A percentile compares a stretch with the other conserved stretches of the same genome.
These are phyloP conservation scores for Allophyes oxyacanthae DNA, from an alignment of 2,888 invertebrate species.

Conservation along the genomic window DNA sequence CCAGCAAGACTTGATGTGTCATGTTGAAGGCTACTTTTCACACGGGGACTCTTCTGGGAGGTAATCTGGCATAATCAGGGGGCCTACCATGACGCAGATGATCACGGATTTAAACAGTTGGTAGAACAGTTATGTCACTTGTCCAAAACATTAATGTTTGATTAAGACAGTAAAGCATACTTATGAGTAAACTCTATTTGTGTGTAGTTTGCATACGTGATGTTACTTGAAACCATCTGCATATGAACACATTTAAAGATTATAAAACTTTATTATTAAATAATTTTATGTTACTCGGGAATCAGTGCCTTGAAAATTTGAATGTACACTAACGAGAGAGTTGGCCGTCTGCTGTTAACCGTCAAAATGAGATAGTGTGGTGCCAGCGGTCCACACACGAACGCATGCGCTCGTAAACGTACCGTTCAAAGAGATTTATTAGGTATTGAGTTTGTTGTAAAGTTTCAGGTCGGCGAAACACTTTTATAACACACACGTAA, in stretches of 20 bases:
- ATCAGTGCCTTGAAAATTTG: slow-evolving; percentile 35
- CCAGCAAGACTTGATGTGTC: slow-evolving; percentile 36
- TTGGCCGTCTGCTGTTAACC: slow-evolving; percentile 44
- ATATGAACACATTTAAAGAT: slow-evolving; percentile 6
- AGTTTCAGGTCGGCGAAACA: slow-evolving; percentile 53
- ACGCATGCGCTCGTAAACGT: slow-evolving; percentile 55
- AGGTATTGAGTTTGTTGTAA: slow-evolving; percentile 57
- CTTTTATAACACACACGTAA: slow-evolving; percentile 54
- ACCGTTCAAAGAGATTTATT: slow-evolving; percentile 59
- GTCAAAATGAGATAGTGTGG: slow-evolving; percentile 58
- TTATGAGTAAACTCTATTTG: background rate
- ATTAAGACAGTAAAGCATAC: background rate
- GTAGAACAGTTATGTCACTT: slow-evolving; percentile 14
- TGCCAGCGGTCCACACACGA: slow-evolving; percentile 29
- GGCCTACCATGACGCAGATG: slow-evolving; percentile 32
- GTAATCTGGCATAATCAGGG: slow-evolving; percentile 42
- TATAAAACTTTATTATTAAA: slow-evolving; percentile 34
- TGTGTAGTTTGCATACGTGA: background rate
- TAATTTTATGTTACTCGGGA: slow-evolving; percentile 30
- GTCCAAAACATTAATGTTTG: background rate
- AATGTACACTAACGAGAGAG: slow-evolving; percentile 44
- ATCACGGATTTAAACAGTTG: slow-evolving; percentile 24
- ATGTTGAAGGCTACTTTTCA: slow-evolving; percentile 26
- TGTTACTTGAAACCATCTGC: slow-evolving; percentile 17
- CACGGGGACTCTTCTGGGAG: slow-evolving; percentile 32